phyloP scores from a whole-genome alignment of 2,113 vertebrate genomes.

The Deroptyus accipitrinus region DNA sequence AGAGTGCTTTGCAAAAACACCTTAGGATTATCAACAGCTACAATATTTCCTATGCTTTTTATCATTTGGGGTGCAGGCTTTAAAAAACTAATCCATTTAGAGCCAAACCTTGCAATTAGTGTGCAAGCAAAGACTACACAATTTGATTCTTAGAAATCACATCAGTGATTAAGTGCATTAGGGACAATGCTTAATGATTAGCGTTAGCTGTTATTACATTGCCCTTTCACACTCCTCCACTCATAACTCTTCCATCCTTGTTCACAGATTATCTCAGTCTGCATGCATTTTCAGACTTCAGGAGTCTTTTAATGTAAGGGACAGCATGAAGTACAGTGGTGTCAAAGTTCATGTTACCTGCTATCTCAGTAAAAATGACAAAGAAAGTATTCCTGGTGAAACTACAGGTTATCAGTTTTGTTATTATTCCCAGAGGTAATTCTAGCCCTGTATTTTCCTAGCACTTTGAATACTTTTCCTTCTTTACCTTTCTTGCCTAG shows the following conservation, averaged over 20 bases:
- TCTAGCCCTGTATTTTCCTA: not conserved
- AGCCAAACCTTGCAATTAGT: not conserved
- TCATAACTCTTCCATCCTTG: not conserved
- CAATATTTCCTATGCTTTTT: not conserved
- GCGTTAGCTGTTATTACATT: rapidly evolving
- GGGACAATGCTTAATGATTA: not conserved
- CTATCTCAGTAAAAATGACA: not conserved
- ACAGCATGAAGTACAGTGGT: not conserved
- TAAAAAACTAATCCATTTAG: not conserved
- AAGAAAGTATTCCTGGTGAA: not conserved
- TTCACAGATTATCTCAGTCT: not conserved
- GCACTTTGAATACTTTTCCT: not conserved
- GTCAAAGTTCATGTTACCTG: not conserved
- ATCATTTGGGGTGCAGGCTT: not conserved
- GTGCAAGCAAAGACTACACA: not conserved
- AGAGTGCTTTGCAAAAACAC: not conserved
- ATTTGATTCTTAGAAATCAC: not conserved
- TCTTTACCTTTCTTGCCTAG: not conserved
- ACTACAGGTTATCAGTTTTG: not conserved
- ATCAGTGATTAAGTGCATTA: not conserved
- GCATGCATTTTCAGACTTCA: not conserved
- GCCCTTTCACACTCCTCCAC: not conserved
- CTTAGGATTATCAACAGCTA: not conserved
- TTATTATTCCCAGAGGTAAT: not conserved
- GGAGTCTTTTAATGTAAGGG: rapidly evolving